Evolutionary conservation across 53 echinoderm and acorn worm species (phyloP).

Genomic region (Arbacia lixula): DNA sequence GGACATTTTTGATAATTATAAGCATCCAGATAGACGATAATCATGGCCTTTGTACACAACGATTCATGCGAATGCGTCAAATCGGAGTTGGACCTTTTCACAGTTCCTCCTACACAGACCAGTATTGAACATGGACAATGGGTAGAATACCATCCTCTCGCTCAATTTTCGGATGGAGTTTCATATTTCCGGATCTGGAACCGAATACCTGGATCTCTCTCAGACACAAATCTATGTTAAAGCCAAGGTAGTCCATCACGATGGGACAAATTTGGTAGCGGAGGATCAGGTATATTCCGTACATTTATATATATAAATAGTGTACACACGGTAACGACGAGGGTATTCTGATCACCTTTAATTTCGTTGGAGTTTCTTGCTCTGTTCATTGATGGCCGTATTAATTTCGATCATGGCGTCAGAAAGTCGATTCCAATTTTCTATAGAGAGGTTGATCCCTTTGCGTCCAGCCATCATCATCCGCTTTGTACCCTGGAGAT

Average conservation of each 20-base stretch:
- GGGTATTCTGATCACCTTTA: too few species aligned
- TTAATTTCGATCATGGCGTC: too few species aligned
- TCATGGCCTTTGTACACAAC: constrained; percentile 77
- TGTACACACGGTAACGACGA: too few species aligned
- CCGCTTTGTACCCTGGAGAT: too few species aligned
- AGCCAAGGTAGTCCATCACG: constrained; percentile 54
- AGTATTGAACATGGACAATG: constrained; percentile 68
- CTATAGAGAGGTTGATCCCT: too few species aligned
- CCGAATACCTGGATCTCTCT: constrained; percentile 58
- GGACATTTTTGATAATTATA: constrained; percentile 35
- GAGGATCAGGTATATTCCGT: constrained; percentile 60
- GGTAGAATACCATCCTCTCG: constrained; percentile 71
- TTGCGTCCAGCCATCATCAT: too few species aligned
- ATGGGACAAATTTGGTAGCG: constrained; percentile 54
- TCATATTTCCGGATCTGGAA: constrained; percentile 48
- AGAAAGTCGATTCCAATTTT: too few species aligned
- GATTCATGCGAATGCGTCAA: constrained; percentile 80
- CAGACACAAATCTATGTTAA: constrained; percentile 62
- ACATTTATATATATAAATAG: constrained; percentile 66
- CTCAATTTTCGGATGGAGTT: constrained; percentile 62
- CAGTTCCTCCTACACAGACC: constrained; percentile 74
- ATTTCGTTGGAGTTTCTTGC: too few species aligned
- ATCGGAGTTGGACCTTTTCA: constrained; percentile 72
- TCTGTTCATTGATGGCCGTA: too few species aligned
- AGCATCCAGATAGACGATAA: not conserved